Conservation (phyloP, 2,113 vertebrate species). For the Gobio gobio region DNA sequence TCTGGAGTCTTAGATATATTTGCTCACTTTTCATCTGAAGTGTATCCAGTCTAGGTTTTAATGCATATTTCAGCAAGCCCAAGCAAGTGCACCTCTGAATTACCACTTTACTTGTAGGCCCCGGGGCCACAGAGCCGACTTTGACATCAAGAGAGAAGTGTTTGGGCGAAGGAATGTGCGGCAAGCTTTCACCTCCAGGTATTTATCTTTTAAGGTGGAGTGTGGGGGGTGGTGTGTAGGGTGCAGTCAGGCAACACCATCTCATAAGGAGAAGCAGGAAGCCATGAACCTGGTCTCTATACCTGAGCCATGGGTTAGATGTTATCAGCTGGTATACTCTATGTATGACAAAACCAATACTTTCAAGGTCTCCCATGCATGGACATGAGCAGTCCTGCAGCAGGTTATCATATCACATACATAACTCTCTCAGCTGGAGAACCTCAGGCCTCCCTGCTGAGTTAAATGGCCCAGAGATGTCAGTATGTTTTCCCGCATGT, state of each 20-base stretch:
- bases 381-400: neutral
- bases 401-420: conserved; percentile 2
- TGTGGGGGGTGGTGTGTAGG: conserved; percentile 46
- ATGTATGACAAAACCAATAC: neutral
- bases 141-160: conserved; percentile 88
- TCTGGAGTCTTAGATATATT: conserved; percentile 68
- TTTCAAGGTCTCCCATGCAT: neutral
- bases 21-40: conserved; percentile 71
- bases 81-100: conserved; percentile 88
- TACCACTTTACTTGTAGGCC: conserved; percentile 86
- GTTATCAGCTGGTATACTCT: neutral
- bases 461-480: neutral
- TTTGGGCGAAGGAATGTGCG: conserved; percentile 94
- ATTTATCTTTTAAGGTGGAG: conserved; percentile 86
- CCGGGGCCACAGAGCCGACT: conserved; percentile 90
- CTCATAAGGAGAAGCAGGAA: conserved; percentile 71
- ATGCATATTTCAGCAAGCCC: conserved; percentile 98
- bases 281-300: conserved; percentile 65
- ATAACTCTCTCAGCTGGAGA: conserved; percentile 23
- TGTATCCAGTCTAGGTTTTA: conserved; percentile 81
- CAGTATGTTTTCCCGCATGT: neutral
- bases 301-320: neutral
- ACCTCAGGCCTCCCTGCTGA: conserved; percentile 4
- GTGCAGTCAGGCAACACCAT: conserved; percentile 73
- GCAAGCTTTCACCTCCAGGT: conserved; percentile 91